phyloP scores from a whole-genome alignment of 2,113 vertebrate species.

The Hypomesus transpacificus region DNA sequence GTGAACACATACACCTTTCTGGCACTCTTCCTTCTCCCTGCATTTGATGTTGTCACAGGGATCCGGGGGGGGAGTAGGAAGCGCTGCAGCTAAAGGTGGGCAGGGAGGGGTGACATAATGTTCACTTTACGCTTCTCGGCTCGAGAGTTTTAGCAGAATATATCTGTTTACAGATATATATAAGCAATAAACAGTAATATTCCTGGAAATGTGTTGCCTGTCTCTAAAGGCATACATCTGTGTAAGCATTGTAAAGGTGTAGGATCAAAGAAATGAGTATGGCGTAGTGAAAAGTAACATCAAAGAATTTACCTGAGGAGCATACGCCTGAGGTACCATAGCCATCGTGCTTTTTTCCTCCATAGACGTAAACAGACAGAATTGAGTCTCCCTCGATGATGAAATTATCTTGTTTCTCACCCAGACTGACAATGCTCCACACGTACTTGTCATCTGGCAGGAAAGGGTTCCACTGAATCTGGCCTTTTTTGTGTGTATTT shows the following conservation, averaged over 20 bases:
- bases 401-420: slow-evolving; percentile 1
- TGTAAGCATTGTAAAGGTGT: not conserved
- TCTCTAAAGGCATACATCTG: no score
- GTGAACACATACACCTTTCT: slow-evolving; percentile 41
- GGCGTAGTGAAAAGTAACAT: not conserved
- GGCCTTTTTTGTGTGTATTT: not conserved
- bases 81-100: not conserved
- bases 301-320: slow-evolving; percentile 24
- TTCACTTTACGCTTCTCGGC: not conserved
- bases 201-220: no score
- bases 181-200: not conserved
- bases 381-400: slow-evolving; percentile 22
- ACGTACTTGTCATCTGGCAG: slow-evolving; percentile 29
- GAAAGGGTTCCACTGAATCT: slow-evolving; percentile 3
- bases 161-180: not conserved
- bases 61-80: slow-evolving; percentile 19
- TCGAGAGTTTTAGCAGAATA: not conserved
- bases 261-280: not conserved
- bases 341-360: slow-evolving; percentile 19
- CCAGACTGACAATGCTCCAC: slow-evolving; percentile 34
- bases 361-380: slow-evolving; percentile 48
- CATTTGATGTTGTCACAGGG: slow-evolving; percentile 44
- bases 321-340: slow-evolving; percentile 51
- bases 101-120: slow-evolving; percentile 13
- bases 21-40: slow-evolving; percentile 41